A percentile compares a stretch with the other conserved stretches of the same genome.
Conservation (phyloP, 2,113 vertebrate species). For the Numida meleagris region DNA sequence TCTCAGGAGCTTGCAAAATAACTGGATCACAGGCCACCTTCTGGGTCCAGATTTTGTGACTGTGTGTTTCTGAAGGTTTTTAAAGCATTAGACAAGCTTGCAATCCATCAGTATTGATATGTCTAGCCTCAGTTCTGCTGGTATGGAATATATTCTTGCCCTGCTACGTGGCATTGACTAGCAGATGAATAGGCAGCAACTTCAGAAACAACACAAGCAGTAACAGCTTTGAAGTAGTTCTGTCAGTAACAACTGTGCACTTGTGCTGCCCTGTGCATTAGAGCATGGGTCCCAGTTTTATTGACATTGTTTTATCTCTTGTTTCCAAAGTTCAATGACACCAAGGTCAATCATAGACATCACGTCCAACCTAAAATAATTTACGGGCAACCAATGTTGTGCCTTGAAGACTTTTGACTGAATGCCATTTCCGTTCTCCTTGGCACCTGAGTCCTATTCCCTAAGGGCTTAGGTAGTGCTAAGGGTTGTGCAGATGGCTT, state of each 20-base stretch:
- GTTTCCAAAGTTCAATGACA: slow-evolving; percentile 9
- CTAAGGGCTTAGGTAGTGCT: slow-evolving; percentile 19
- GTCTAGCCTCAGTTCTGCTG: neutral
- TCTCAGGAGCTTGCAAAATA: neutral
- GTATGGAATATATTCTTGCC: neutral
- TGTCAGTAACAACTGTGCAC: neutral
- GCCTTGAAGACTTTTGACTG: neutral
- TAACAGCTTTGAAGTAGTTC: neutral
- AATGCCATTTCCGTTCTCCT: slow-evolving; percentile 29
- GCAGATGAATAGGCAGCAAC: neutral
- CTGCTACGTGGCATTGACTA: neutral
- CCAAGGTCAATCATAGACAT: neutral
- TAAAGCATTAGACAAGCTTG: neutral
- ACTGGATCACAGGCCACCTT: neutral
- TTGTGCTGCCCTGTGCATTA: neutral
- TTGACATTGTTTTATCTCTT: neutral
- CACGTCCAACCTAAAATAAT: neutral
- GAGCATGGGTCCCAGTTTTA: neutral
- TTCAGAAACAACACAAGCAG: neutral
- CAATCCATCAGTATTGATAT: accelerated
- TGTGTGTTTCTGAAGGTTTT: neutral
- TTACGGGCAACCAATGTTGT: neutral
- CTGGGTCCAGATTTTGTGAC: neutral
- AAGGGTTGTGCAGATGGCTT: slow-evolving; percentile 54
- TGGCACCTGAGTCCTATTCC: slow-evolving; percentile 33